Evolutionary conservation across 2,113 vertebrate genomes (phyloP).

Genomic region (Ploceus nigricollis): DNA sequence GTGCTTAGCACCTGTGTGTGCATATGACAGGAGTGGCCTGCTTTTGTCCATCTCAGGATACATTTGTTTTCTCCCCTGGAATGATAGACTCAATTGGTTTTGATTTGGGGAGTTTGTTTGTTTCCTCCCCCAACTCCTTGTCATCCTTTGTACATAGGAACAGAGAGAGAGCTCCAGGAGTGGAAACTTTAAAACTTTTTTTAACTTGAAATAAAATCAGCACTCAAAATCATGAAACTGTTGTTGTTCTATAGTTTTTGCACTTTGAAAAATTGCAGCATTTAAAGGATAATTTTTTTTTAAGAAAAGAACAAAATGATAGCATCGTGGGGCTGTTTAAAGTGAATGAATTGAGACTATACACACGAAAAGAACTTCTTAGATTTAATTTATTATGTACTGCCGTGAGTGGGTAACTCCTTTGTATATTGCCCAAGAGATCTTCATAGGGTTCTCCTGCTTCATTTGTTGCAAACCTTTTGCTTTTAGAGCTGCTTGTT

Average conservation of each 20-base stretch:
- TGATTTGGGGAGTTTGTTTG: neutral
- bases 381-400: neutral
- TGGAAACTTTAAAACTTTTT: neutral
- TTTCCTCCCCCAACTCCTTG: accelerated
- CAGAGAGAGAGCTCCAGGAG: neutral
- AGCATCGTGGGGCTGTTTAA: neutral
- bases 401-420: neutral
- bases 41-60: accelerated
- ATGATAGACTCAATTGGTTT: neutral
- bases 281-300: neutral
- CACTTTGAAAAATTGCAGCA: neutral
- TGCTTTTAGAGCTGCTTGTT: neutral
- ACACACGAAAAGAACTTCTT: neutral
- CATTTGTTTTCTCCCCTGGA: neutral
- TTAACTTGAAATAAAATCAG: neutral
- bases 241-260: neutral
- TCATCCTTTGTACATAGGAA: neutral
- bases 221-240: neutral
- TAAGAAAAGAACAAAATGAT: accelerated
- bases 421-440: neutral
- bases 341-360: neutral
- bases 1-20: neutral
- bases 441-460: neutral
- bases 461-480: neutral
- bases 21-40: neutral